Conservation (phyloP, 2,888 invertebrate genomes). For the Lysandra bellargus region DNA sequence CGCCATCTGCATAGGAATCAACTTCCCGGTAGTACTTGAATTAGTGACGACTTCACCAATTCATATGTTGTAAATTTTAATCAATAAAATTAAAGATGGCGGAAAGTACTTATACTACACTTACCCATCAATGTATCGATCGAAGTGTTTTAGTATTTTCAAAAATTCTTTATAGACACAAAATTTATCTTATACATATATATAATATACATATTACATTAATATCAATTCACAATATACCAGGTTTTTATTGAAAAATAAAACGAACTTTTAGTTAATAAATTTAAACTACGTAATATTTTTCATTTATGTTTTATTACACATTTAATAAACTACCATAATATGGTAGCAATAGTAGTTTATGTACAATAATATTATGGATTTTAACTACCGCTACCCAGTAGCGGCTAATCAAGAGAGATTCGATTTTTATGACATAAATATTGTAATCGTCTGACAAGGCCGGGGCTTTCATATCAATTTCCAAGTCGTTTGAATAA, state of each 20-base stretch:
- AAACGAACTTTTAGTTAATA: background rate
- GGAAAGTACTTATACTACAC: too few relatives aligned
- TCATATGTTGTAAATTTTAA: too few relatives aligned
- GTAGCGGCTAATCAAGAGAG: constrained; percentile 24
- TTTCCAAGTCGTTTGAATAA: constrained; percentile 26
- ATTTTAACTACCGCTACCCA: constrained; percentile 9
- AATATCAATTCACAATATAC: background rate
- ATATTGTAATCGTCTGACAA: constrained; percentile 16
- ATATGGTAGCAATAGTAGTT: background rate
- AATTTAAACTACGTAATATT: background rate
- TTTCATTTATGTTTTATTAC: background rate
- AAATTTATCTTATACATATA: too few relatives aligned
- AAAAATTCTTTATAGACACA: too few relatives aligned
- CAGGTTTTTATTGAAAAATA: background rate
- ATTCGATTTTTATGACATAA: constrained; percentile 21
- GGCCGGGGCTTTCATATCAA: constrained; percentile 13
- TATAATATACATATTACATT: too few relatives aligned
- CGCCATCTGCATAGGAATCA: too few relatives aligned
- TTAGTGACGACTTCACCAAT: too few relatives aligned
- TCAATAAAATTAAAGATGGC: too few relatives aligned
- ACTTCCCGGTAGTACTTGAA: too few relatives aligned
- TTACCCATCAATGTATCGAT: too few relatives aligned
- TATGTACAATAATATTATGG: background rate
- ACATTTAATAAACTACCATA: background rate
- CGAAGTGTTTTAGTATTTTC: too few relatives aligned